Evolutionary conservation across 2,888 invertebrate species (phyloP).

Genomic region (Athalia circularis): DNA sequence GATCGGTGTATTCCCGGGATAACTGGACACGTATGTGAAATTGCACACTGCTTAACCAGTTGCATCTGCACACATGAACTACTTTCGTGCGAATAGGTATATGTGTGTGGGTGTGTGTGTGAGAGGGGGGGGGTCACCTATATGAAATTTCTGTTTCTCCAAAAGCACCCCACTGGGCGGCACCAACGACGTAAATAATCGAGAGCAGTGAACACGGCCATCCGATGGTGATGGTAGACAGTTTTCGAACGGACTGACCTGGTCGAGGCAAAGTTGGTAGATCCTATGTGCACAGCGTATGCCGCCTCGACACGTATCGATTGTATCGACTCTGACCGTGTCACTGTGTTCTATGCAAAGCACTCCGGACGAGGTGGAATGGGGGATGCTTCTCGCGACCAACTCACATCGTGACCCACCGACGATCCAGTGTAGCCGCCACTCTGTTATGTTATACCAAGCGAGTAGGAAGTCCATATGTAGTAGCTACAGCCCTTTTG

Average conservation of each 20-base stretch:
- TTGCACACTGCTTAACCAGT: no score
- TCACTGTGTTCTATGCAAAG: constrained; percentile 60
- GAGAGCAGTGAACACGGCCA: constrained; percentile 40
- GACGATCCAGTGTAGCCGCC: constrained; percentile 14
- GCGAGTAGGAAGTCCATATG: no score
- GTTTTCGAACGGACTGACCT: constrained; percentile 26
- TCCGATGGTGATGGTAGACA: constrained; percentile 29
- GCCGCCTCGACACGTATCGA: constrained; percentile 53
- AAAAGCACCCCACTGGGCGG: constrained; percentile 38
- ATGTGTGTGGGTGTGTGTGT: not conserved
- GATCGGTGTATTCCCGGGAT: constrained; percentile 4
- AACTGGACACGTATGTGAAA: not conserved
- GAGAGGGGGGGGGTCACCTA: not conserved
- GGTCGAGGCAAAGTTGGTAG: constrained; percentile 20
- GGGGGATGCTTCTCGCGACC: constrained; percentile 24
- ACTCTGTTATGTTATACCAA: no score
- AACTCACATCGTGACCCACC: constrained; percentile 26
- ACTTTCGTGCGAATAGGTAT: not conserved
- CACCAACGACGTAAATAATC: constrained; percentile 53
- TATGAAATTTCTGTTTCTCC: constrained; percentile 36
- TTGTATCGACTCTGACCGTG: constrained; percentile 59
- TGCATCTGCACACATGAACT: not conserved
- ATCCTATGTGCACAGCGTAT: not conserved
- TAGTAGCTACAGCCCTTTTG: not conserved
- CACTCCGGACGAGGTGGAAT: constrained; percentile 17